These are phyloP conservation scores for Misgurnus anguillicaudatus DNA, from an alignment of 2,113 vertebrate species.

Conservation along the genomic window DNA sequence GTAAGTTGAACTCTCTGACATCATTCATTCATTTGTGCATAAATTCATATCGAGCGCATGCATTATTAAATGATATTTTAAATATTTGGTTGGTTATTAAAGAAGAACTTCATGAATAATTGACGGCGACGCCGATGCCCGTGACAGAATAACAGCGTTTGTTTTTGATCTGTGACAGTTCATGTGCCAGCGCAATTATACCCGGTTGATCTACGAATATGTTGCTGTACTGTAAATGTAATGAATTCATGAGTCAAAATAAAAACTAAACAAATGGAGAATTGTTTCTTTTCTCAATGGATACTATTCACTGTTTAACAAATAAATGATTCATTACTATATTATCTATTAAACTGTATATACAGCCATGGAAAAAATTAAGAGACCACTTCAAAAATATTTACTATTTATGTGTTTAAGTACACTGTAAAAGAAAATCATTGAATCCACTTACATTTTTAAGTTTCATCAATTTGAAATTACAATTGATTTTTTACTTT, in stretches of 20 bases:
- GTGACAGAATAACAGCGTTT: constrained; percentile 17
- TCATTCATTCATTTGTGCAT: constrained; percentile 5
- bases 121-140: constrained; percentile 13
- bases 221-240: background rate
- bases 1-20: constrained; percentile 26
- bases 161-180: constrained; percentile 37
- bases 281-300: background rate
- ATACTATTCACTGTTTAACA: background rate
- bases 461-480: no score
- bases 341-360: no score
- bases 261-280: background rate
- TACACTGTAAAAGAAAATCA: no score
- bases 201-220: constrained; percentile 2
- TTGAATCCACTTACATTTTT: no score
- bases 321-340: no score
- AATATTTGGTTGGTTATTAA: constrained; percentile 32
- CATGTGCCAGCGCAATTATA: constrained; percentile 10
- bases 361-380: no score
- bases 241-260: constrained; percentile 7
- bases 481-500: no score
- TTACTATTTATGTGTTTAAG: no score
- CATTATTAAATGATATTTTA: constrained; percentile 43
- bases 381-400: no score
- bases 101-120: constrained; percentile 27
- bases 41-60: constrained; percentile 21